phyloP scores from a whole-genome alignment of 2,797 vertebrate genomes.

The Clarias fuscus region DNA sequence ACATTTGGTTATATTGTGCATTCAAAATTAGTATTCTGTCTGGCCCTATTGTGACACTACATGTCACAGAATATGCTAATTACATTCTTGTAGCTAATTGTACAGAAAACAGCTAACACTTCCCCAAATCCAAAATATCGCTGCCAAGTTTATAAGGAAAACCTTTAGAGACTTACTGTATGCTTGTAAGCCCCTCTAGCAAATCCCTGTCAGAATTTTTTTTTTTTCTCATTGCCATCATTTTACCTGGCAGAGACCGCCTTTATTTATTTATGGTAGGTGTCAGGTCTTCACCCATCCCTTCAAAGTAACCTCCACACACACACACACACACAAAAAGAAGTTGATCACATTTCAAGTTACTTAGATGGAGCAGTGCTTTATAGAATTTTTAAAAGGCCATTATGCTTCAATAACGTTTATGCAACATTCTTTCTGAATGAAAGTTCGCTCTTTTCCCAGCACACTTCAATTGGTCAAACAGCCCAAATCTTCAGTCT shows the following conservation, averaged over 20 bases:
- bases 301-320: conserved; percentile 62
- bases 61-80: conserved; percentile 72
- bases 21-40: conserved; percentile 81
- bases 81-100: conserved; percentile 77
- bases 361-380: conserved; percentile 77
- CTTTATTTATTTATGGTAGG: conserved; percentile 60
- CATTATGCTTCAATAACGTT: conserved; percentile 57
- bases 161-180: conserved; percentile 65
- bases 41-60: conserved; percentile 75
- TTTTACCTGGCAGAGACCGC: conserved; percentile 61
- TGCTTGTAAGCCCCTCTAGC: conserved; percentile 66
- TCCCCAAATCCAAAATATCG: conserved; percentile 60
- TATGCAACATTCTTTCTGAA: conserved; percentile 33
- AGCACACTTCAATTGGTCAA: conserved; percentile 23
- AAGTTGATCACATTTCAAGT: conserved; percentile 70
- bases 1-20: conserved; percentile 95
- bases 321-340: conserved; percentile 61
- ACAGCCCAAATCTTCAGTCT: conserved; percentile 31
- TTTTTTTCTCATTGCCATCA: conserved; percentile 53
- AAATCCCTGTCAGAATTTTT: conserved; percentile 67
- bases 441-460: conserved; percentile 35
- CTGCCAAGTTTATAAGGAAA: conserved; percentile 68
- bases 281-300: conserved; percentile 67
- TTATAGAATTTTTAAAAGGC: conserved; percentile 64
- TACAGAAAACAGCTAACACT: conserved; percentile 75